Evolutionary conservation across 1,140 invertebrate species (phyloP), one percentile per base, ranked within the genome.

Genomic region (Notospermus geniculatus): DNA sequence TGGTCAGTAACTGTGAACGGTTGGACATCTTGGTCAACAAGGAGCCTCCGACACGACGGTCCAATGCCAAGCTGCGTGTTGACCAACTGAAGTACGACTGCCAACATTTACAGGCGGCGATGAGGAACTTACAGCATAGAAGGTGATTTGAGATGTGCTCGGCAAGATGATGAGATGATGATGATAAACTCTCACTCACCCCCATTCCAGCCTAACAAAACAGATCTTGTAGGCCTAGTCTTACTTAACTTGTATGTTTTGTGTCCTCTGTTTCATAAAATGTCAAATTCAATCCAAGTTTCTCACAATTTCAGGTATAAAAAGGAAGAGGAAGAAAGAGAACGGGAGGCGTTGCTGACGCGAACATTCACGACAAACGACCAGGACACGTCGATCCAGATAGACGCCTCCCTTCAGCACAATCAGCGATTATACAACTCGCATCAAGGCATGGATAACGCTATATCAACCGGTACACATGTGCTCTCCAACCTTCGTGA

Each of bases 41-140:
- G 83, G 91, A 96, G 66, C 92, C 92, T 4, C 86, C 92, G n/a
- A 87, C 87, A 17, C 88, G 92, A 74, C 84, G 94, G 63, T 88
- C 90, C 67, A 91, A 90, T 83, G 91, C 91, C 2, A 97, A 96
- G 79, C 87, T 95, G 82, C 85, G 91, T 69, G 90, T 96, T 2
- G 94, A 98, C 80, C 95, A 98, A 80, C 80, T 98, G 4, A 98
- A 97, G 83, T 97, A 97, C 80, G 95, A 98, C 77, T 88, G 89
- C 70, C 88, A 89, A 74, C 92, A 97, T 82, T 84, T 97, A 61
- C 87, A 92, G 82, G 86, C 87, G 77, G 76, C 78, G 0, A 56
- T 81, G n/a, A 58, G 75, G 30, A 72, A 76, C 28, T 50, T 80
- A 22, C 78, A 80, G 56, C 71, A 77, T 54, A 76, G 72, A 71